These are phyloP conservation scores for Lampris incognitus DNA, from an alignment of 2,113 vertebrate species.

Conservation along the genomic window DNA sequence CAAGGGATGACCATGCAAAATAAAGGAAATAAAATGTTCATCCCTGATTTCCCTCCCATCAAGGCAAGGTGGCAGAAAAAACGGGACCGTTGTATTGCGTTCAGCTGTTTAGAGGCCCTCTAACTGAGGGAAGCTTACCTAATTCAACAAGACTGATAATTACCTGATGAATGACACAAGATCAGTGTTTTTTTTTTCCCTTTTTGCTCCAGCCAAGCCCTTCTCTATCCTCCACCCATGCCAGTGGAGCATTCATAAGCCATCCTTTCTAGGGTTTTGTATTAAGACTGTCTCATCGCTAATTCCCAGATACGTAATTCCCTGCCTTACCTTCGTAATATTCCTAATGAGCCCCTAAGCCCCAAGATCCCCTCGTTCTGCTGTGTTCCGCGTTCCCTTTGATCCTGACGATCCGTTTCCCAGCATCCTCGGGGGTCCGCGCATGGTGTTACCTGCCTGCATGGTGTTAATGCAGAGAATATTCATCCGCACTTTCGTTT, in stretches of 20 bases:
- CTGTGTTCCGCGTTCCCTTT: slow-evolving; percentile 76
- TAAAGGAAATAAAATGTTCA: background rate
- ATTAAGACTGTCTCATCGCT: slow-evolving; percentile 72
- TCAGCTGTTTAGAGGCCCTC: background rate
- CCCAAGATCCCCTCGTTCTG: slow-evolving; percentile 76
- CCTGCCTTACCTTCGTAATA: slow-evolving; percentile 80
- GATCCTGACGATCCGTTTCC: slow-evolving; percentile 75
- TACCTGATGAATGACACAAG: slow-evolving; percentile 40
- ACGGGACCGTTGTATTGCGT: background rate
- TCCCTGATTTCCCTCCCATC: too few species aligned
- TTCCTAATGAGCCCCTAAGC: slow-evolving; percentile 80
- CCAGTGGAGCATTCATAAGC: slow-evolving; percentile 70
- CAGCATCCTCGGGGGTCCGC: slow-evolving; percentile 68
- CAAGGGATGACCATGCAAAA: background rate
- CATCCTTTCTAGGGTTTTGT: slow-evolving; percentile 71
- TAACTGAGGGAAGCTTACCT: slow-evolving; percentile 55
- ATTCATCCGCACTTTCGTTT: slow-evolving; percentile 60
- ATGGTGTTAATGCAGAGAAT: slow-evolving; percentile 61
- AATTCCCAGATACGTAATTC: slow-evolving; percentile 77
- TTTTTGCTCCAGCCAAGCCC: slow-evolving; percentile 50
- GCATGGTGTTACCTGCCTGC: slow-evolving; percentile 61
- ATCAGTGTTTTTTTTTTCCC: slow-evolving; percentile 60
- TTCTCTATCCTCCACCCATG: slow-evolving; percentile 60
- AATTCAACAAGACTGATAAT: slow-evolving; percentile 42
- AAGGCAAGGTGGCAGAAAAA: background rate